Evolutionary conservation across 2,888 invertebrate genomes (phyloP).

Genomic region (Balanococcus diminutus): DNA sequence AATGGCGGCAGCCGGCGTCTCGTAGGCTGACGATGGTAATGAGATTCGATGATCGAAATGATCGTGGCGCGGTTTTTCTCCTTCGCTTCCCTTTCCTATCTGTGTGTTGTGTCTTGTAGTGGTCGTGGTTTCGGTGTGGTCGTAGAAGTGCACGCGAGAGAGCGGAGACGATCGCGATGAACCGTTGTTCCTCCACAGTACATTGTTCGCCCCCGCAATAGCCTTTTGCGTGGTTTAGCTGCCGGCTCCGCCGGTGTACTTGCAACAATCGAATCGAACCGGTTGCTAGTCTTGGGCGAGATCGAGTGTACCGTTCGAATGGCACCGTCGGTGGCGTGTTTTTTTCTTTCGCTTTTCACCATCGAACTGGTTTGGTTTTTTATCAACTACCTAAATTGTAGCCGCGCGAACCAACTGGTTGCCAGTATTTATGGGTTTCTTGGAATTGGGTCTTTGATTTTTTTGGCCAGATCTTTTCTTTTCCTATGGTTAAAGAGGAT

Average conservation of each 20-base stretch:
- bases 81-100: neutral
- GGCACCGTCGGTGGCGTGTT: neutral
- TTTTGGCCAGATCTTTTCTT: neutral
- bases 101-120: neutral
- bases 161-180: constrained; percentile 6
- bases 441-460: neutral
- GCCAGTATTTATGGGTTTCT: constrained; percentile 15
- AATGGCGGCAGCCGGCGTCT: constrained; percentile 44
- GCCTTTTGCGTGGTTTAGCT: neutral
- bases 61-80: neutral
- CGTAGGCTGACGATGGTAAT: constrained; percentile 45
- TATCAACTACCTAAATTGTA: neutral
- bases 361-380: constrained; percentile 14
- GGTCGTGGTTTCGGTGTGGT: constrained; percentile 31
- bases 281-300: neutral
- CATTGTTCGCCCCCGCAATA: constrained; percentile 35
- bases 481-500: neutral
- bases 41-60: constrained; percentile 47
- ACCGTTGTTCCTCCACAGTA: neutral
- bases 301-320: constrained; percentile 8
- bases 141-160: neutral
- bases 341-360: neutral
- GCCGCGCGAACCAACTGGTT: constrained; percentile 18
- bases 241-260: neutral
- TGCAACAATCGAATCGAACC: neutral